Percentiles rank a stretch among this genome's conserved stretches.
phyloP scores from a whole-genome alignment of 2,888 invertebrate genomes.

The Azorinus chamasolen region DNA sequence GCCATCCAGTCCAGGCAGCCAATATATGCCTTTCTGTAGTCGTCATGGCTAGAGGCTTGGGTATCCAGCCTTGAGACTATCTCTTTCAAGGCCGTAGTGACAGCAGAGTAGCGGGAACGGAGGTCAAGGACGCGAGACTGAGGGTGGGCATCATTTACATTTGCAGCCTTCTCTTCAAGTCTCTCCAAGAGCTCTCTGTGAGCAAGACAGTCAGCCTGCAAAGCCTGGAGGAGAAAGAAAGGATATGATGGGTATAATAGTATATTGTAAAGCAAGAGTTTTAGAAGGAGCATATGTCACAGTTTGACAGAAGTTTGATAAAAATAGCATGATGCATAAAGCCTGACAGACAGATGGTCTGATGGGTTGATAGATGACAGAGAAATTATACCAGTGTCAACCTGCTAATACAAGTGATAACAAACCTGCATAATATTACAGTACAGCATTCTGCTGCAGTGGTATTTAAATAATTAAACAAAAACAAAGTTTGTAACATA shows the following conservation, averaged over 20 bases:
- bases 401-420: too few relatives aligned
- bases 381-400: too few relatives aligned
- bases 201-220: slow-evolving; percentile 78
- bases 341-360: too few relatives aligned
- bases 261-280: too few relatives aligned
- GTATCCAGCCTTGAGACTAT: slow-evolving; percentile 89
- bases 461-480: too few relatives aligned
- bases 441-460: too few relatives aligned
- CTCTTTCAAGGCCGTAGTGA: slow-evolving; percentile 54
- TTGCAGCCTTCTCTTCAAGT: slow-evolving; percentile 95
- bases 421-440: too few relatives aligned
- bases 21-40: slow-evolving; percentile 86
- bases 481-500: slow-evolving; percentile 39
- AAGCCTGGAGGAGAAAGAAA: slow-evolving; percentile 67
- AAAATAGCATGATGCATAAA: too few relatives aligned
- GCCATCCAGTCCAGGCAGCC: slow-evolving; percentile 90
- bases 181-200: slow-evolving; percentile 91
- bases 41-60: slow-evolving; percentile 92
- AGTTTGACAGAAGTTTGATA: too few relatives aligned
- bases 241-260: background rate
- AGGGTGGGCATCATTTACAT: slow-evolving; percentile 93
- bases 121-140: slow-evolving; percentile 87
- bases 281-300: too few relatives aligned
- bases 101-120: slow-evolving; percentile 70
- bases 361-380: too few relatives aligned